Conservation (phyloP, 1,140 invertebrate genomes). For the Pomacea maculata region DNA sequence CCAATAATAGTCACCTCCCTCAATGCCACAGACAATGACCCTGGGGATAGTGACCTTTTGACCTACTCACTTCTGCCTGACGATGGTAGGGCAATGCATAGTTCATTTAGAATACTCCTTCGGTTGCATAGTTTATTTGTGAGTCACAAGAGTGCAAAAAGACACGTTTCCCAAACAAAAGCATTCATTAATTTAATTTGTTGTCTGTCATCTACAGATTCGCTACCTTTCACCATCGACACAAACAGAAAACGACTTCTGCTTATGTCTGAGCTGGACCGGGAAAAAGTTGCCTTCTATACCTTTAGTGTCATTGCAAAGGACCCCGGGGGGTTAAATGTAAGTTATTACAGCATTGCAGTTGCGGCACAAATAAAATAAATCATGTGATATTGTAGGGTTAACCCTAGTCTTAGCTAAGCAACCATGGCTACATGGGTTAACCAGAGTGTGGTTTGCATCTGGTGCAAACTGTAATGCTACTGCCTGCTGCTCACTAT, state of each 20-base stretch:
- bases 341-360: neutral
- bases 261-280: constrained; percentile 22
- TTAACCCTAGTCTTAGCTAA: too few species aligned
- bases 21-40: neutral
- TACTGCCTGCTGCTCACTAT: too few species aligned
- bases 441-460: too few species aligned
- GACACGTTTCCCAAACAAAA: too few species aligned
- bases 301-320: constrained; percentile 22
- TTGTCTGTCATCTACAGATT: neutral
- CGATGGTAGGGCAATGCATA: neutral
- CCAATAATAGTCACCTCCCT: neutral
- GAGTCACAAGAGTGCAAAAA: too few species aligned
- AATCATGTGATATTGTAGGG: too few species aligned
- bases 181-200: too few species aligned
- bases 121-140: too few species aligned
- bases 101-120: neutral
- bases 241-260: neutral
- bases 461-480: too few species aligned
- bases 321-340: constrained; percentile 24
- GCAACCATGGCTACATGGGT: too few species aligned
- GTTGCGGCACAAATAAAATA: too few species aligned
- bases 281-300: constrained; percentile 32
- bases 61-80: neutral
- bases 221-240: constrained; percentile 5
- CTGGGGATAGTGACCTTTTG: neutral